These are phyloP conservation scores for Glyptemys insculpta DNA, from an alignment of 2,797 vertebrate genomes.

Conservation along the genomic window DNA sequence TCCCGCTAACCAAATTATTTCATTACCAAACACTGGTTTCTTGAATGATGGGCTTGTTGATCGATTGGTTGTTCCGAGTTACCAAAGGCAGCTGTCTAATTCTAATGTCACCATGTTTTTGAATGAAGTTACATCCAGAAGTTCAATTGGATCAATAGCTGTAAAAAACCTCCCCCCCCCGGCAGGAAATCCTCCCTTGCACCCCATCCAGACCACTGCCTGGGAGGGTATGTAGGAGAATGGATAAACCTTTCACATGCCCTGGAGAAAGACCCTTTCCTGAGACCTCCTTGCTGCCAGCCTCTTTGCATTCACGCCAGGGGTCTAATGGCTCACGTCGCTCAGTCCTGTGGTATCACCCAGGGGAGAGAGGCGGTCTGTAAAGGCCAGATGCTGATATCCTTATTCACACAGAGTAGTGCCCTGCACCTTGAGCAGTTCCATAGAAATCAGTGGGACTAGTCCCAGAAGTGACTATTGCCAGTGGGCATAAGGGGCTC, in stretches of 20 bases:
- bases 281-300: neutral
- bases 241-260: neutral
- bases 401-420: neutral
- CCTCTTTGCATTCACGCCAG: neutral
- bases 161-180: neutral
- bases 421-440: accelerated
- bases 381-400: neutral
- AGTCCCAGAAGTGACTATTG: neutral
- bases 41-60: accelerated
- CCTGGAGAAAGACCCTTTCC: neutral
- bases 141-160: neutral
- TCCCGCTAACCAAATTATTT: neutral
- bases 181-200: neutral
- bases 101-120: neutral
- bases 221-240: neutral
- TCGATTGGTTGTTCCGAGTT: neutral
- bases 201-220: neutral
- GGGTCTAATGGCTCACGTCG: neutral
- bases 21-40: neutral
- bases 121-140: neutral
- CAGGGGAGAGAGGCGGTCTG: neutral
- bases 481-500: neutral
- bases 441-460: neutral
- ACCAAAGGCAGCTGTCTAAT: neutral
- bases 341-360: neutral